Conservation (phyloP, 2,113 vertebrate species). For the Bagarius yarrelli region DNA sequence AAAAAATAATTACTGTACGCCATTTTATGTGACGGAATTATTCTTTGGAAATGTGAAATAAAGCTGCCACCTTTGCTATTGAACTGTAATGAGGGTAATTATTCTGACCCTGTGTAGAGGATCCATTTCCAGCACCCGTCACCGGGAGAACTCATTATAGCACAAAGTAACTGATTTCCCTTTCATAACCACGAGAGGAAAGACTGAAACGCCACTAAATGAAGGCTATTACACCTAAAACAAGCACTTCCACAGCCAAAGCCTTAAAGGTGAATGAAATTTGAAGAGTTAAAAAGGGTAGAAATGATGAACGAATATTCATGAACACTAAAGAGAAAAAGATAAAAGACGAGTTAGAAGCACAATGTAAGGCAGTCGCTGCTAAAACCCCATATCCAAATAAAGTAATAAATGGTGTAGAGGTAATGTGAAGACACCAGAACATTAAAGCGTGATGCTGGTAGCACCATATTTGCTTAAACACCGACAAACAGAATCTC, state of each 20-base stretch:
- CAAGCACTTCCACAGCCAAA: neutral
- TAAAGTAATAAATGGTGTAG: too few relatives aligned
- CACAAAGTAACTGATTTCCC: conserved; percentile 7
- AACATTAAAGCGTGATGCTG: too few relatives aligned
- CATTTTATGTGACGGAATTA: neutral
- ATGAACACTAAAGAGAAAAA: neutral
- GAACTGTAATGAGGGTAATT: conserved; percentile 10
- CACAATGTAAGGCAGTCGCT: rapidly evolving
- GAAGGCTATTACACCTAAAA: neutral
- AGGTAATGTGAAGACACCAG: too few relatives aligned
- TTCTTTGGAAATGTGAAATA: neutral
- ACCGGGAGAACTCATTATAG: neutral
- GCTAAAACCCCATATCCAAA: neutral
- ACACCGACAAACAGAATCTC: too few relatives aligned
- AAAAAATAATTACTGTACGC: too few relatives aligned
- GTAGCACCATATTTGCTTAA: too few relatives aligned
- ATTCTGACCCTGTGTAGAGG: neutral
- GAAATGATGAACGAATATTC: neutral
- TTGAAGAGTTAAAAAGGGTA: neutral
- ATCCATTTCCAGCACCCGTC: neutral
- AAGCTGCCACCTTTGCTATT: neutral
- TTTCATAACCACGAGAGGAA: neutral
- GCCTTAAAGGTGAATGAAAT: neutral
- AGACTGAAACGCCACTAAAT: neutral
- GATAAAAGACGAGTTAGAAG: neutral